phyloP scores from a whole-genome alignment of 2,888 invertebrate species.

The Ommatoiulus sabulosus region DNA sequence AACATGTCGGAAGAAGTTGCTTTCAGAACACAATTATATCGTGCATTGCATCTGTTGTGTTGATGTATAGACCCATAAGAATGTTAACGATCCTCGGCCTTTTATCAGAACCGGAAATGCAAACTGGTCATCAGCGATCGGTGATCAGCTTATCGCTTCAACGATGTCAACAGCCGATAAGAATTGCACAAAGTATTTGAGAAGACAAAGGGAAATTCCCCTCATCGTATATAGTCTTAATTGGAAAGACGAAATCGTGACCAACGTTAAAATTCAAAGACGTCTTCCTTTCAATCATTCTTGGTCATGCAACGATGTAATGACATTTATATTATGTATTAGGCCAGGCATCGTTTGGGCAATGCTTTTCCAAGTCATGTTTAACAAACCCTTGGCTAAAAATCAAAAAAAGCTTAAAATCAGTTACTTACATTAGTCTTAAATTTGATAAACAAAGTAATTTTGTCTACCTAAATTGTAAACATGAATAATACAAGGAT shows the following conservation, averaged over 20 bases:
- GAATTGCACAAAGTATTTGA: neutral
- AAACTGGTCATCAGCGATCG: neutral
- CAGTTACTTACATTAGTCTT: no score
- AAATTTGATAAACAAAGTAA: no score
- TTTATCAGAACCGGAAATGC: constrained; percentile 29
- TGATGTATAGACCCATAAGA: neutral
- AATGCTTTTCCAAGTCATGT: no score
- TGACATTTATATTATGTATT: no score
- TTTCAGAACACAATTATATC: neutral
- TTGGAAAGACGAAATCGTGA: neutral
- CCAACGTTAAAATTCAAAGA: neutral
- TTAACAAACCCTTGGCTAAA: no score
- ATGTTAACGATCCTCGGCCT: neutral
- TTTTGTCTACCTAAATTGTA: no score
- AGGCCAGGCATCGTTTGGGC: no score
- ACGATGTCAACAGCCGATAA: neutral
- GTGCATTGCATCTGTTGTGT: neutral
- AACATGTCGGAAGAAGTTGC: neutral
- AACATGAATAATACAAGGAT: no score
- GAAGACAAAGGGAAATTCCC: neutral
- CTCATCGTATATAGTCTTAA: neutral
- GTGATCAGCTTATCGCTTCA: no score
- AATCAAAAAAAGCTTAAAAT: no score
- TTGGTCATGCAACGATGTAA: neutral
- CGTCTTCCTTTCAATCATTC: neutral